Evolutionary conservation across 1,140 invertebrate species (phyloP), one percentile per base, ranked within the genome.

Genomic region (Papilio glaucus): DNA sequence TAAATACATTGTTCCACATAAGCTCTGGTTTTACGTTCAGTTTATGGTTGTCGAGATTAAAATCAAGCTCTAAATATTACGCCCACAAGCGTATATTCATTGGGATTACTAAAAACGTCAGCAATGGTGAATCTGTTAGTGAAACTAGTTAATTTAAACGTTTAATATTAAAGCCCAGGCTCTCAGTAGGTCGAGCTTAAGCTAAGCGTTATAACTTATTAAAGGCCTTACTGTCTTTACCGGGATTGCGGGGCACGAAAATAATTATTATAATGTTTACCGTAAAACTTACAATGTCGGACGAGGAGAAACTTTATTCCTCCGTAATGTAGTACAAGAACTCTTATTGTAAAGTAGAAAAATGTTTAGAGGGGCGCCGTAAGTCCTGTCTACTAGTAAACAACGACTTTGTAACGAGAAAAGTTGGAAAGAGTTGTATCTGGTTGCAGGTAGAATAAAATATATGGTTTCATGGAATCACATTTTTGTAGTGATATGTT

Each of bases 371-470:
- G 18, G 38, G 45, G 63, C 6, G 57, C 26, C 29, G 42, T 67
- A 69, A 60, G 61, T 45, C 68, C 29, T 60, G 29, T 15, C 39
- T 72, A 67, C 24, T 49, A 57, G 71, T 72, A 71, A 49, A 74
- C 72, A 80, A 80, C 74, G 72, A 76, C 53, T 53, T 60, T 61
- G 60, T 83, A 83, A 83, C 76, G 77, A 81, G 79, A 79, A 81
- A 81, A 81, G 73, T 80, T 81, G 39, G 53, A 75, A 71, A 53
- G 39, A 74, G 42, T 71, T 71, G 45, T 73, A 69, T 69, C 45
- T 62, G 45, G 24, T 21, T 67, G 71, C 61, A 24, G 10, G 18
- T 10, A 12, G 37, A 41, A 65, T 37, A 37, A 15, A 21, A 37
- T 18, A 18, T 9, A 18, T 21, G 4, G 15, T 37, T 38, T 65